Evolutionary conservation across 2,113 vertebrate species (phyloP).

Genomic region (Oxyruncus cristatus): DNA sequence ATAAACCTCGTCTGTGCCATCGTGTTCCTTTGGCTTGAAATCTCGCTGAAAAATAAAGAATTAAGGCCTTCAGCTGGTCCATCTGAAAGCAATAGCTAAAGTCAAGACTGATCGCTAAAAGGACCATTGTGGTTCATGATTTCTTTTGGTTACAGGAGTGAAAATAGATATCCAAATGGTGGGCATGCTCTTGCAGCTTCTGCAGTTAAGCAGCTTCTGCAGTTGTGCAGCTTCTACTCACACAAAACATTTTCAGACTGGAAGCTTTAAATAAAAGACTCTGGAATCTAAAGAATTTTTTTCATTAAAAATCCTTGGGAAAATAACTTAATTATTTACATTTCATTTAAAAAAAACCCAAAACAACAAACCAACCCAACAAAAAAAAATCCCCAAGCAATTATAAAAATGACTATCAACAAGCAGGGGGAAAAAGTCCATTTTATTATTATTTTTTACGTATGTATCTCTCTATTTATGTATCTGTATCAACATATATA

Average conservation of each 20-base stretch:
- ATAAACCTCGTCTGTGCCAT: not conserved
- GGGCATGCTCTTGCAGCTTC: not conserved
- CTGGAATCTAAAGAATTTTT: not conserved
- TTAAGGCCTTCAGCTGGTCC: not conserved
- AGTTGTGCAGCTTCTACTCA: not conserved
- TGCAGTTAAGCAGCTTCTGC: not conserved
- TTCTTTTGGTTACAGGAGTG: not conserved
- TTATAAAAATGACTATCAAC: not conserved
- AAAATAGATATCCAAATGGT: not conserved
- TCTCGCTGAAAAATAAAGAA: not conserved
- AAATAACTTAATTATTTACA: not conserved
- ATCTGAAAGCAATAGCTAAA: not conserved
- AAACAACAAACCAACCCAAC: not conserved
- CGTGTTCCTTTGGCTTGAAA: fast-evolving
- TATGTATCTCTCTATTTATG: not conserved
- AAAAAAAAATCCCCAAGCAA: not conserved
- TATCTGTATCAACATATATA: not conserved
- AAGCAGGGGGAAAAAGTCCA: not conserved
- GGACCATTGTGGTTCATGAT: fast-evolving
- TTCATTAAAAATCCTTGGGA: not conserved
- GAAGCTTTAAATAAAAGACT: not conserved
- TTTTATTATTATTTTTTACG: not conserved
- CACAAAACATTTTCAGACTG: not conserved
- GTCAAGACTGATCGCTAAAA: not conserved
- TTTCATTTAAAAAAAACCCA: not conserved